These are phyloP conservation scores for Drosophila ezoana DNA, from an alignment of 2,888 invertebrate species.

Conservation along the genomic window DNA sequence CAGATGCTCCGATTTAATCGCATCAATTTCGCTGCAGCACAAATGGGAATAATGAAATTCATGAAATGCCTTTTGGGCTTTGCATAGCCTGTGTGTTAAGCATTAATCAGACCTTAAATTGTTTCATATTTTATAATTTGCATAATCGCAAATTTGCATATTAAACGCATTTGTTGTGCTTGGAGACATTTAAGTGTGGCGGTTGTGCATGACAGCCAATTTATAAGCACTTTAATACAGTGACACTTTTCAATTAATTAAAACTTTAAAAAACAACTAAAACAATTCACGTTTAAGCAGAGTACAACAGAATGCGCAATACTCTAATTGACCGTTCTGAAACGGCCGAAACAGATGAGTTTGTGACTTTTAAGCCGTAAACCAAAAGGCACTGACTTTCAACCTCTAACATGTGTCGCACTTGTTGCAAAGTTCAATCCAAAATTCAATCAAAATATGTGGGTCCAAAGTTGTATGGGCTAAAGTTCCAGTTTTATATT, in stretches of 20 bases:
- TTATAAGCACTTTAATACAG: conserved; percentile 30
- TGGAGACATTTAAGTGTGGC: conserved; percentile 14
- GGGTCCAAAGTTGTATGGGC: no score
- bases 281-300: background rate
- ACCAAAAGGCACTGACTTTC: no score
- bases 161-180: conserved; percentile 17
- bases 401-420: no score
- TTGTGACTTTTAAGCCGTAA: no score
- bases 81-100: conserved; percentile 1
- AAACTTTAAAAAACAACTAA: conserved; percentile 10
- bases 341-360: no score
- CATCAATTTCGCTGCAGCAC: conserved; percentile 85
- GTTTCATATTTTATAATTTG: conserved; percentile 48
- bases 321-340: conserved; percentile 3
- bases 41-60: conserved; percentile 6
- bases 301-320: background rate
- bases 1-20: conserved; percentile 90
- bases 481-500: no score
- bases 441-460: no score
- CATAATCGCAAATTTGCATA: conserved; percentile 46
- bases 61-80: conserved; percentile 17
- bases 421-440: no score
- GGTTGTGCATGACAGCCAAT: conserved; percentile 26
- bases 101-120: conserved; percentile 48
- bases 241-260: conserved; percentile 45